Base-by-base conservation (phyloP, 2,888 invertebrate species). In the Drosophila mulleri region DNA sequence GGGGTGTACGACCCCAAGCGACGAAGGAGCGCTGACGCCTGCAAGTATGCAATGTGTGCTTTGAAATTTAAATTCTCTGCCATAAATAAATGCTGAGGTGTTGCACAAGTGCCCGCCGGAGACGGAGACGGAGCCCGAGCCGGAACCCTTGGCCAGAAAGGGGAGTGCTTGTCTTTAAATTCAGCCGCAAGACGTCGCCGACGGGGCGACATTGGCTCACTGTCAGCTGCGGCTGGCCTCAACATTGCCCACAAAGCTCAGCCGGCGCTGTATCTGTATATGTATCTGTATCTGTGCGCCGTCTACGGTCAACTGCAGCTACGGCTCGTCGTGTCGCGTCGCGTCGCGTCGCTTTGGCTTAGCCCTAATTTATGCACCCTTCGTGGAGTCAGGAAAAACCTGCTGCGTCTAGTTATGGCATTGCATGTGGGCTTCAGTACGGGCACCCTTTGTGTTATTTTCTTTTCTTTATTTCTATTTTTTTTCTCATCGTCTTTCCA, bases 291-390 rank as follows among this genome's bases (percentile, higher is more conserved):
- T 47, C 52, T 61, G 48, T 53, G 44, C 32, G 6, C 53, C 44
- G 75, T 73, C 80, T 74, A 80, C 83, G 88, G 82, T 82, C 85
- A 85, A 74, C 83, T 86, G 88, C 86, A 85, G 72, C 83, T 86
- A 86, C 86, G 83, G 72, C 75, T 75, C 73, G 73, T 74, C 68
- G 61, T 53, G 63, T 48, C 29, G 29, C 29, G 29, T 29, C 74
- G 74, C 65, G 78, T 67, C 68, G 61, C 57, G 63, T 48, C 79
- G 70, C 44, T 70, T 66, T 71, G 60, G 66, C 82, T 72, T 67
- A 60, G 79, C 64, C 78, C 71, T 90, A 90, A 90, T 90, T 90
- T 90, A 90, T 90, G 90, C 90, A 90, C 90, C 90, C 90, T 83
- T 88, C 82, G 58, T 53, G 23, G 56, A 56, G 57, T 50, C 50